Evolutionary conservation across 2,797 vertebrate genomes (phyloP).

Genomic region (Anomalospiza imberbis): DNA sequence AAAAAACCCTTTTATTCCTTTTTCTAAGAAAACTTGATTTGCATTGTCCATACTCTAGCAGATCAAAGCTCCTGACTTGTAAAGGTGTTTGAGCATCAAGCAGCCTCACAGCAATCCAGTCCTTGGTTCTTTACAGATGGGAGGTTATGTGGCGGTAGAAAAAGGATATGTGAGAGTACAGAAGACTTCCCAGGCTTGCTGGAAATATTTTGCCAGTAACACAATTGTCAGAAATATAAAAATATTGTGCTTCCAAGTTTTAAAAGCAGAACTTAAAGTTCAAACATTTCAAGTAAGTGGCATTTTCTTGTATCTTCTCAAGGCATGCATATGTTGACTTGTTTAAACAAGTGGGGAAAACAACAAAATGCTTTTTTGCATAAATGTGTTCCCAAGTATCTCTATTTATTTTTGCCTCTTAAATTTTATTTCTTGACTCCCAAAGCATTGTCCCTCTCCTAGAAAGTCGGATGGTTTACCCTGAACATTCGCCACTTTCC

Average conservation of each 20-base stretch:
- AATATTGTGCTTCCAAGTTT: not conserved
- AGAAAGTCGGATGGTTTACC: not conserved
- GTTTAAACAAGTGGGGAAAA: constrained; percentile 57
- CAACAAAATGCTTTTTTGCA: constrained; percentile 12
- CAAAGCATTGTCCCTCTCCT: not conserved
- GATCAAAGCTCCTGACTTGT: not conserved
- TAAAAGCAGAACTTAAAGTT: constrained; percentile 62
- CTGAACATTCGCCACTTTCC: not conserved
- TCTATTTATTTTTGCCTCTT: not conserved
- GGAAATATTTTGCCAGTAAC: not conserved
- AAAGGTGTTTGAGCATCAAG: not conserved
- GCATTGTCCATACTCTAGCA: fast-evolving
- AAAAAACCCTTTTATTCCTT: not conserved
- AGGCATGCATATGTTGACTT: constrained; percentile 48
- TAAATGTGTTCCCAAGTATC: not conserved
- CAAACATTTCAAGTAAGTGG: constrained; percentile 60
- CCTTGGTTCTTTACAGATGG: not conserved
- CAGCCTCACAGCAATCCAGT: not conserved
- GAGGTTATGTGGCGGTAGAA: not conserved
- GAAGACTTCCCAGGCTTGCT: not conserved
- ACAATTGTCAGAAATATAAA: not conserved
- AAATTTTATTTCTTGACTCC: not conserved
- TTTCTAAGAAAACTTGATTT: not conserved
- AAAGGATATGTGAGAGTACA: not conserved
- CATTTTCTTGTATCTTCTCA: constrained; percentile 63